Evolutionary conservation across 2,888 invertebrate genomes (phyloP), one percentile per base, ranked within the genome.

Genomic region (Metacarcinus magister): DNA sequence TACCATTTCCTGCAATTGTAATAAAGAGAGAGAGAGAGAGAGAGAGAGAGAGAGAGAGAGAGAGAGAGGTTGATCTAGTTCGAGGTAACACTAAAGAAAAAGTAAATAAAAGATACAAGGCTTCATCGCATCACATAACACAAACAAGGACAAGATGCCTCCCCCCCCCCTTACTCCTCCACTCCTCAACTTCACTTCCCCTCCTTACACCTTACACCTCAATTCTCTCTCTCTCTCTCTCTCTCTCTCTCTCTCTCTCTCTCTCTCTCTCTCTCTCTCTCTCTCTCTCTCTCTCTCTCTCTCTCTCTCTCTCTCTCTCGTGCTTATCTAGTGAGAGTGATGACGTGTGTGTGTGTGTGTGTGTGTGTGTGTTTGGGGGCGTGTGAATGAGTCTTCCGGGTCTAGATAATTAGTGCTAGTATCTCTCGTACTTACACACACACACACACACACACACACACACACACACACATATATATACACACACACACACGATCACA

Each of bases 341-440:
- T 82, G 32, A 82, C 32, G 28, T 67, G 67, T 67, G 67, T 67
- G 32, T 32, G 82, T 32, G 32, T 82, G 82, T 82, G 82, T 82
- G 32, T 82, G 32, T 82, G 82, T 28, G 28, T 28, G 82, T 28
- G 28, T 82, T 82, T 82, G 2, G 82, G 82, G 82, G 32, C 82
- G 82, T 82, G 82, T 82, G 82, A 82, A 82, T 82, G 82, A 82
- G 82, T 82, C 82, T 82, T 82, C 82, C 82, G 82, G 82, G 82
- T 82, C 82, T 82, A 16, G 67, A 67, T 67, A 67, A 67, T 67
- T 67, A 67, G 67, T 67, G 82, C 82, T 32, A 32, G 82, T 82
- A 28, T 28, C 28, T n/a, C 28, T 39, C 44, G 23, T 23, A 23
- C 39, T 1, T n/a, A 67, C 67, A 67, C 67, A 67, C 67, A 67